These are phyloP conservation scores for Sthenelais limicola DNA, from an alignment of 2,888 invertebrate genomes.

Conservation along the genomic window DNA sequence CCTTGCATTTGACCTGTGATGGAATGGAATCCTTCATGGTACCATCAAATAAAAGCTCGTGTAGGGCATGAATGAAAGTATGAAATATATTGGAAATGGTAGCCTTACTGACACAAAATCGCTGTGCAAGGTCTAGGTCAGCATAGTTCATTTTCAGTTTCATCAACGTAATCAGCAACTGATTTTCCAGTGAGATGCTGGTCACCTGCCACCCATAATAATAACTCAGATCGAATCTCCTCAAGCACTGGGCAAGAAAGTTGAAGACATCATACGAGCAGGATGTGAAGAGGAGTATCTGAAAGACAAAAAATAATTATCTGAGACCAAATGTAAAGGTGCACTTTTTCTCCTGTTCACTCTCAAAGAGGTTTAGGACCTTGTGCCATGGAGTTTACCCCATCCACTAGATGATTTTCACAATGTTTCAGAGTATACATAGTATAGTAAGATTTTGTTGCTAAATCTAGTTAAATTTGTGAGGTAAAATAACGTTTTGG, in stretches of 20 bases:
- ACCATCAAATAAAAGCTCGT: constrained; percentile 21
- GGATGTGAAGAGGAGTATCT: constrained; percentile 12
- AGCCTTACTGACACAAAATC: constrained; percentile 17
- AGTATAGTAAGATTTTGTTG: too few species aligned
- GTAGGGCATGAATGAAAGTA: constrained; percentile 23
- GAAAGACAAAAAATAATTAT: too few species aligned
- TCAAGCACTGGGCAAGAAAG: background rate
- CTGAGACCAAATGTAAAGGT: too few species aligned
- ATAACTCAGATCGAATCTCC: constrained; percentile 6
- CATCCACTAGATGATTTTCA: too few species aligned
- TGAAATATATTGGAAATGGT: constrained; percentile 14
- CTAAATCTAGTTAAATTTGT: too few species aligned
- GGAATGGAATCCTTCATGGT: background rate
- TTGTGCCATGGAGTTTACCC: too few species aligned
- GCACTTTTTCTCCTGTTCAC: too few species aligned
- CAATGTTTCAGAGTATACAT: too few species aligned
- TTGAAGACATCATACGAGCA: background rate
- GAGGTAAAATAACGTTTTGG: too few species aligned
- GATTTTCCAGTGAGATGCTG: background rate
- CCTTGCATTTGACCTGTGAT: constrained; percentile 35
- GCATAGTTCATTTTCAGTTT: constrained; percentile 14
- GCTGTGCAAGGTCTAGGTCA: constrained; percentile 29
- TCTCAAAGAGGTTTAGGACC: too few species aligned
- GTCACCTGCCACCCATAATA: constrained; percentile 21
- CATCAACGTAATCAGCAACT: constrained; percentile 37